Base-by-base conservation (phyloP, 2,797 vertebrate genomes). In the Geotrypetes seraphini region DNA sequence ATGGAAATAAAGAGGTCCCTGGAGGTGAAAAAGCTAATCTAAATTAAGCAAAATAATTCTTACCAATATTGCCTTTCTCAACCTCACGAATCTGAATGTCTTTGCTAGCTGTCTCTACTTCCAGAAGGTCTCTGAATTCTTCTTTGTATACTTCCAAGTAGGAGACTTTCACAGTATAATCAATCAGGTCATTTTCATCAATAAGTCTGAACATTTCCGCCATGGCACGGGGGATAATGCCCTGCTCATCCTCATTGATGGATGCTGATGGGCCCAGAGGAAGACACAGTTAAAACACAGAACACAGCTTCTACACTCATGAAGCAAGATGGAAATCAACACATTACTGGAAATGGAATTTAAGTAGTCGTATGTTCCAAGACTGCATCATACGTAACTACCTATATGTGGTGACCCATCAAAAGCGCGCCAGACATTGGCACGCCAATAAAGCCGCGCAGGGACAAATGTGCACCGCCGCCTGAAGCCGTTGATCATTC, bases 131-230 rank as follows among this genome's bases (percentile, higher is more conserved):
- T 39, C 88, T 84, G 53, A 99, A 93, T 45, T 97, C 93, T 62
- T 99, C 96, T 66, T 92, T 97, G 68, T 99, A 97, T 43, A 97
- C 90, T 43, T 99, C 96, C 53, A 99, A 69, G 69, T 98, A 98
- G 32, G 93, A 97, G 28, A 97, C 87, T 6, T 86, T 76, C 35
- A 99, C 81, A 0, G 87, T 89, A 39, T 92, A 97, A 69, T 97
- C 92, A 0, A 85, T 69, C 26, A 96, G 81, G 66, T 95, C 90
- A 3, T 95, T 96, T 73, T 99, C 93, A 25, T 97, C 96, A 0
- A 98, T 87, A 17, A 96, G 79, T 71, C 87, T 93, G 69, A 99
- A 99, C 48, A 91, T 69, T 61, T 97, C 96, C 0, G 94, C 96
- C 69, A 97, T 84, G 33, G 93, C 91, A 31, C 91, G 80, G 0